Percentiles rank a stretch among this genome's conserved stretches.
Evolutionary conservation across 2,888 invertebrate genomes (phyloP).

Genomic region (Apeira syringaria): DNA sequence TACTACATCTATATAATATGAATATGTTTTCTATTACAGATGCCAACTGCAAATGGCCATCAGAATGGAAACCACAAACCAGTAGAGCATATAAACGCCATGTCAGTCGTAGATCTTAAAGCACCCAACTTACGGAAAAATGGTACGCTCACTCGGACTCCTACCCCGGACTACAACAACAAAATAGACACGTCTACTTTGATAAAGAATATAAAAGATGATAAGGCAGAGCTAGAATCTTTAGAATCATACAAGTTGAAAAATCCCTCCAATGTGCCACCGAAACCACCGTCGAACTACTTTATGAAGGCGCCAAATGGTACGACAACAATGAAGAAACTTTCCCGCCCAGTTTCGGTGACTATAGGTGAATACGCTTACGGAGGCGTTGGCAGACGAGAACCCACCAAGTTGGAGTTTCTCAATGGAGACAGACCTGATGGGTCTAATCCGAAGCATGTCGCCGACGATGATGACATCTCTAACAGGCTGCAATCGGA

Average conservation of each 20-base stretch:
- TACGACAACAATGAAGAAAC: slow-evolving; percentile 82
- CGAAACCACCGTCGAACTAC: slow-evolving; percentile 88
- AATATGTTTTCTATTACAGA: slow-evolving; percentile 47
- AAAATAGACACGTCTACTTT: slow-evolving; percentile 50
- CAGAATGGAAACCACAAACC: slow-evolving; percentile 57
- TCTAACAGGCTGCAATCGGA: slow-evolving; percentile 89
- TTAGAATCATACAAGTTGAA: slow-evolving; percentile 89
- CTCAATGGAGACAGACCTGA: slow-evolving; percentile 75
- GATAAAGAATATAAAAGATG: slow-evolving; percentile 63
- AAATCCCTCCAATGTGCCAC: slow-evolving; percentile 83
- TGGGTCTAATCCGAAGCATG: slow-evolving; percentile 46
- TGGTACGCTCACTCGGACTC: slow-evolving; percentile 60
- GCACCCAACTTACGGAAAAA: slow-evolving; percentile 59
- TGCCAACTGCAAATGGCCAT: slow-evolving; percentile 62
- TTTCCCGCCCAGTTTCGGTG: slow-evolving; percentile 85
- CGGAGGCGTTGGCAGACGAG: slow-evolving; percentile 79
- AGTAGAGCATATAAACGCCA: slow-evolving; percentile 15
- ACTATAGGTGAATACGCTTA: slow-evolving; percentile 88
- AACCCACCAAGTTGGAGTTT: slow-evolving; percentile 89
- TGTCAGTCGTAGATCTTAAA: slow-evolving; percentile 41
- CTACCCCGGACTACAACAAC: slow-evolving; percentile 70
- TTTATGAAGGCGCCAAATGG: slow-evolving; percentile 84
- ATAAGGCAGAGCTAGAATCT: slow-evolving; percentile 89
- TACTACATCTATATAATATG: too few species aligned
- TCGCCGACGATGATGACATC: slow-evolving; percentile 57